Base-by-base conservation (phyloP, 2,113 vertebrate species). In the Chitala chitala region DNA sequence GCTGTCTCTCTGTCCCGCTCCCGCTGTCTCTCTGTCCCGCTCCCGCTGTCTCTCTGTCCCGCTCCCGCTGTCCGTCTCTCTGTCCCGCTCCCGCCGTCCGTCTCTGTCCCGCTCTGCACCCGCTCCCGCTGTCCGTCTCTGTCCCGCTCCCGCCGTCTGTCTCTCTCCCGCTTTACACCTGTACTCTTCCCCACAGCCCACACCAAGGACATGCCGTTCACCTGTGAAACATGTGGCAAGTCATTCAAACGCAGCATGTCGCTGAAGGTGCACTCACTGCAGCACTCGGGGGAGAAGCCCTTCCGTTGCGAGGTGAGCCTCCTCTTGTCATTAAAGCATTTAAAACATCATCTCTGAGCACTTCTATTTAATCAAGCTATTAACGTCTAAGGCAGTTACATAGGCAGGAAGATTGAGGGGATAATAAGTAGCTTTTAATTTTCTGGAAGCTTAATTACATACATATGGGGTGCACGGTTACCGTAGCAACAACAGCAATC, bases 191-290 rank as follows among this genome's bases (percentile, higher is more conserved):
- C 31, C 78, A 72, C 88, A 98, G 96, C 97, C 79, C 97, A 98
- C 87, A 98, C 96, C 0, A 98, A 99, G 87, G 96, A 98, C 86
- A 99, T 98, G 97, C 97, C 96, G 1, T 99, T 98, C 78, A 99
- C 97, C 51, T 99, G 97, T 79, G 97, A 99, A 84, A 99, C 97
- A 3, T 99, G 97, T 84, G 97, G 97, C 44, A 99, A 98, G 73
- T 99, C 97, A 0, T 99, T 99, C 82, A 99, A 99, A 78, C 94
- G 97, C 84, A 99, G 97, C 61, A 99, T 99, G 97, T 96, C 94
- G n/a, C 91, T 99, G 80, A 99, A 99, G 85, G 97, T 99, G 70
- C 96, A 98, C 82, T 98, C 95, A 0, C 88, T 98, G 59, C 96
- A 99, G 88, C 97, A 98, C 78, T 98, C 97, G 69, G 96, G 96